Base-by-base conservation (phyloP, 2,113 vertebrate genomes). In the Theristicus caerulescens region DNA sequence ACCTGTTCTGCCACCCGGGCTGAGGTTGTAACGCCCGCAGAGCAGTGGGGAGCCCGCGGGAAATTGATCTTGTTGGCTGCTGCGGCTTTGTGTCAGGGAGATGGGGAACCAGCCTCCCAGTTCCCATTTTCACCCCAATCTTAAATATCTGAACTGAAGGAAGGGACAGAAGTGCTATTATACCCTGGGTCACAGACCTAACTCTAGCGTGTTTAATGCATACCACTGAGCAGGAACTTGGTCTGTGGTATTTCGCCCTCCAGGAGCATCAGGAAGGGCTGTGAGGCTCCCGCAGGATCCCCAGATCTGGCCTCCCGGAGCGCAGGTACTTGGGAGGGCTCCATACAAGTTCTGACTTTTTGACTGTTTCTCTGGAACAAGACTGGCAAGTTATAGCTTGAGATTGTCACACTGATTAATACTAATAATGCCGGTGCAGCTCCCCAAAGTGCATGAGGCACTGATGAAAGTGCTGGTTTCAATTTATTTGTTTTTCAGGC, bases 381-480 rank as follows among this genome's bases (percentile, higher is more conserved):
- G 65, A 54, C 26, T 70, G 47, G 55, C 66, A 81, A 77, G 77
- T 29, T 52, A 13, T 47, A 76, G 38, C 36, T 70, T 76, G 73
- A 81, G 66, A 83, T 65, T 87, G n/a, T 87, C 72, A 74, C 44
- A 10, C 32, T 47, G 47, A 72, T 90, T 95, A 88, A 94, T 81
- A 81, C 67, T 61, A 58, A 86, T 59, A 84, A 77, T 74, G 44
- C 34, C 17, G 29, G 34, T 81, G 59, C 55, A 22, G 36, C 72
- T 95, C 87, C 85, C 80, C 72, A 36, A 27, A 85, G 88, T 59
- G 55, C 19, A 7, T 18, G 62, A 96, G 86, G 54, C 61, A 32
- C 49, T 69, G 82, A 91, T 77, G 13, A 16, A 86, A 87, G 42
- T 58, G 31, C 72, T 92, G 36, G 61, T 82, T 93, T 76, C 47